Conservation (phyloP, 1,140 invertebrate species). For the Protaetia brevitarsis region DNA sequence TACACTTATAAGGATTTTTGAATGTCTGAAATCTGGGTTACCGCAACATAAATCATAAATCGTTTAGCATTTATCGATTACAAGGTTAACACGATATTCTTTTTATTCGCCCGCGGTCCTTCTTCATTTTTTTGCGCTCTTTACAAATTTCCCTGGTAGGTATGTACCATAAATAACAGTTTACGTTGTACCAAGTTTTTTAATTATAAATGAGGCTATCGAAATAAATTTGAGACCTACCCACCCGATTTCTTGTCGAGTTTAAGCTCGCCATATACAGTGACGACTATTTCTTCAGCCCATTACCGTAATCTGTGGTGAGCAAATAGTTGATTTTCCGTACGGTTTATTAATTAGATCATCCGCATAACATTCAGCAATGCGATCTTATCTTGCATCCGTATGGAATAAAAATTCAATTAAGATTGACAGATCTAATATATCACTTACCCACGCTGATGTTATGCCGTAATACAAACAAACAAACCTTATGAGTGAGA, state of each 20-base stretch:
- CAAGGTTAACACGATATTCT: not conserved
- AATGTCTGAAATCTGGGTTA: not conserved
- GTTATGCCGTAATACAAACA: too few relatives aligned
- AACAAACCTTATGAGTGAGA: too few relatives aligned
- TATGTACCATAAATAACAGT: conserved; percentile 9
- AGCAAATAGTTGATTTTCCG: too few relatives aligned
- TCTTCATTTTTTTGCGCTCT: not conserved
- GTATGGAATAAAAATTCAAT: too few relatives aligned
- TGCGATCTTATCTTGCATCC: too few relatives aligned
- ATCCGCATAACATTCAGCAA: too few relatives aligned
- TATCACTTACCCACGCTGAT: too few relatives aligned
- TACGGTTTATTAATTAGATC: too few relatives aligned
- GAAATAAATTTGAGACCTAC: not conserved
- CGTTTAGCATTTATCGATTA: not conserved
- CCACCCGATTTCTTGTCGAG: not conserved
- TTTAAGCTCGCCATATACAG: not conserved
- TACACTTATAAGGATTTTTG: not conserved
- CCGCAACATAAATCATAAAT: not conserved
- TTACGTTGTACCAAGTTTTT: not conserved
- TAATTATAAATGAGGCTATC: not conserved
- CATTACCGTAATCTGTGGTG: too few relatives aligned
- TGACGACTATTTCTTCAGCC: not conserved
- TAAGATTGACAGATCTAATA: too few relatives aligned
- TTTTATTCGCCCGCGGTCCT: not conserved
- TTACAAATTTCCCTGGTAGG: not conserved